Conservation (phyloP, 2,888 invertebrate genomes). For the Ischnura elegans region DNA sequence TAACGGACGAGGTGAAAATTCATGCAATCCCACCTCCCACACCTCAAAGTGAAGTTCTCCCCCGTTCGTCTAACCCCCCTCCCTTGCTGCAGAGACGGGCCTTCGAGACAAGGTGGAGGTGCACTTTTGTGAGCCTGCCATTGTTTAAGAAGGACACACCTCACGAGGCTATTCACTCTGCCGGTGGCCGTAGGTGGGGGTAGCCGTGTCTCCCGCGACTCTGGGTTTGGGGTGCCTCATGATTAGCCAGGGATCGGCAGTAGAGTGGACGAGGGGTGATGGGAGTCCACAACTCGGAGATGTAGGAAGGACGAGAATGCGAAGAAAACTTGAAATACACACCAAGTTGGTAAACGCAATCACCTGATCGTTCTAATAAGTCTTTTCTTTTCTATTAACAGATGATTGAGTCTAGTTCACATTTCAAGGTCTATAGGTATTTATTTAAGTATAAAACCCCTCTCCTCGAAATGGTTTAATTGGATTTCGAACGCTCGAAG, state of each 20-base stretch:
- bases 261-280: not conserved
- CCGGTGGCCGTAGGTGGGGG: not conserved
- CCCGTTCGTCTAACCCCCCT: not conserved
- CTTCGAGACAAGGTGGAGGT: not conserved
- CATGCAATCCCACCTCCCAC: not conserved
- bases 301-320: too few species aligned
- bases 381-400: too few species aligned
- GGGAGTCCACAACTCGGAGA: not conserved
- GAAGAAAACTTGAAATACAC: too few species aligned
- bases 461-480: too few species aligned
- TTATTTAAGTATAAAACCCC: too few species aligned
- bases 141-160: not conserved
- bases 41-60: not conserved
- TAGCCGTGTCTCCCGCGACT: not conserved
- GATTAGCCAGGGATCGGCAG: not conserved
- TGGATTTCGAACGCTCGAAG: too few species aligned
- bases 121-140: slow-evolving; percentile 21
- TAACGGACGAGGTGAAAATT: not conserved
- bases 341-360: too few species aligned
- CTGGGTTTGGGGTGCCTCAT: not conserved
- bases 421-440: too few species aligned
- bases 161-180: not conserved
- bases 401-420: too few species aligned
- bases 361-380: too few species aligned
- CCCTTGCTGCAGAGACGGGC: not conserved